Evolutionary conservation across 2,113 vertebrate genomes (phyloP), one percentile per base, ranked within the genome.

Genomic region (Taurulus bubalis): DNA sequence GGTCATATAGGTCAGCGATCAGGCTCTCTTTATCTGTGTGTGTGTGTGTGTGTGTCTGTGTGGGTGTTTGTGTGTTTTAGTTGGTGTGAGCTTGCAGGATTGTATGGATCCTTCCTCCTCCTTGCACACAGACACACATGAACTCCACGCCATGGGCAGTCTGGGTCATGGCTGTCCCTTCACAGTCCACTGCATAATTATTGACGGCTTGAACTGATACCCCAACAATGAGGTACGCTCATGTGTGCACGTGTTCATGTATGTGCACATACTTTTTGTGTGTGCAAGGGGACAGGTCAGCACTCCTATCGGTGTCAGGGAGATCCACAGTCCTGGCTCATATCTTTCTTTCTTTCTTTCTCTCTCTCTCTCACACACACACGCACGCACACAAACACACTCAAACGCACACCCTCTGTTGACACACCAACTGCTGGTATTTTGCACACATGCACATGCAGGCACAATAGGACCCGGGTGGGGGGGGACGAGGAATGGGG

Each of bases 151-250:
- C 67, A 71, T 69, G 84, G 91, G 89, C 87, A 86, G 93, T 92
- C 92, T 90, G 85, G 89, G 94, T 95, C 93, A 93, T 91, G 93
- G 89, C 92, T 92, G 92, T 91, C 85, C 85, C 92, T 92, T 94
- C 93, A 95, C 93, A 94, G 91, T 94, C 90, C 84, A 78, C 91
- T 93, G 94, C 92, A 9, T 89, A 90, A 92, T 94, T 94, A 96
- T 94, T 92, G 95, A 95, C 79, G 72, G 87, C 85, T 89, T 92
- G 88, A 94, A 95, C 91, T 90, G 93, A 95, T 94, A 95, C 92
- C 93, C 94, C 93, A 92, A 93, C 94, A 93, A 94, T 87, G 75
- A 93, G 82, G 68, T 63, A 42, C 66, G 16, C 22, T 79, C 72
- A 49, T 63, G 40, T 77, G 76, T 32, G 47, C 75, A 24, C 22